Evolutionary conservation across 2,797 vertebrate species (phyloP).

Genomic region (Melanotaenia parkinsoni): DNA sequence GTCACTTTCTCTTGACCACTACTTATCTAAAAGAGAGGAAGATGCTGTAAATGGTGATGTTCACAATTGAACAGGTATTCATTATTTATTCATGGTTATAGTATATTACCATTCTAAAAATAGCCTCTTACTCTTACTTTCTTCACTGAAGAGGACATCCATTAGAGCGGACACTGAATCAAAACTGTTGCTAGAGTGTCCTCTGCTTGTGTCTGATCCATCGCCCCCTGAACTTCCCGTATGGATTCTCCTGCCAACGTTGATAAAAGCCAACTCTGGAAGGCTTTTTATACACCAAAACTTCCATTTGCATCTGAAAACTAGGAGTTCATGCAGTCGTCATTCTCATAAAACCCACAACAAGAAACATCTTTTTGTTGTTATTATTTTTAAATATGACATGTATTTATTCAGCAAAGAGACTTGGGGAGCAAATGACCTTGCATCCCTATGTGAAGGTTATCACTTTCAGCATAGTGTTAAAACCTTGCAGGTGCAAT

Average conservation of each 20-base stretch:
- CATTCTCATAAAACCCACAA: slow-evolving; percentile 48
- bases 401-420: slow-evolving; percentile 38
- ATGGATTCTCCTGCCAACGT: slow-evolving; percentile 62
- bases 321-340: slow-evolving; percentile 38
- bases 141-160: slow-evolving; percentile 27
- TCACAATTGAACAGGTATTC: background rate
- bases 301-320: slow-evolving; percentile 62
- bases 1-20: too few relatives aligned
- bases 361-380: slow-evolving; percentile 38
- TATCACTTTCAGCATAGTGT: slow-evolving; percentile 46
- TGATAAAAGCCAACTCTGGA: slow-evolving; percentile 47
- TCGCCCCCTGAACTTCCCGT: slow-evolving; percentile 19
- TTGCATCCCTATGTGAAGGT: slow-evolving; percentile 59
- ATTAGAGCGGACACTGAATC: slow-evolving; percentile 50
- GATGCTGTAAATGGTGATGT: background rate
- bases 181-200: slow-evolving; percentile 46
- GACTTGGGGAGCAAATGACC: slow-evolving; percentile 41
- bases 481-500: slow-evolving; percentile 49
- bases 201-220: slow-evolving; percentile 51
- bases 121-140: slow-evolving; percentile 18
- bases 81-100: background rate
- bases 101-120: slow-evolving; percentile 12
- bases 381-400: slow-evolving; percentile 35
- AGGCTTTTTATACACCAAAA: slow-evolving; percentile 61
- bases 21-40: background rate